Conservation (phyloP, 2,797 vertebrate species). For the Acropternis orthonyx region DNA sequence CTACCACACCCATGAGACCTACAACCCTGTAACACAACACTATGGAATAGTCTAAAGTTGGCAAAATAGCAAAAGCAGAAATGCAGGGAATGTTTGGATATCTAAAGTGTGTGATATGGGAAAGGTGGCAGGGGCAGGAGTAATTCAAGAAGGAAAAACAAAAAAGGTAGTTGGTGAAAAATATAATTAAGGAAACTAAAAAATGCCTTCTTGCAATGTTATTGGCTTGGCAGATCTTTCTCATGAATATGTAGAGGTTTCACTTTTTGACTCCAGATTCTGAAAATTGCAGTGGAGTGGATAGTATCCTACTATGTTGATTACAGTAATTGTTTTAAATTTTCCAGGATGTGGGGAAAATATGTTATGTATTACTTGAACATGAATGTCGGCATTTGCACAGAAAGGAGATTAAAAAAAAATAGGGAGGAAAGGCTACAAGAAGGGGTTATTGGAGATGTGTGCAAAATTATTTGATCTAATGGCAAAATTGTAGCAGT, state of each 20-base stretch:
- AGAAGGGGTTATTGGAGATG: background rate
- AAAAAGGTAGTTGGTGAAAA: background rate
- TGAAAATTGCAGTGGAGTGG: background rate
- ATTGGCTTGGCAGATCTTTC: background rate
- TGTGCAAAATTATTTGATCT: background rate
- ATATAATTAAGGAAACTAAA: background rate
- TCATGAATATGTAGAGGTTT: background rate
- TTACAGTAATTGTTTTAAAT: background rate
- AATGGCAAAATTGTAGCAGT: background rate
- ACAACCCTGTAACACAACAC: too few relatives aligned
- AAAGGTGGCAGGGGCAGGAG: background rate
- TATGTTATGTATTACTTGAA: background rate
- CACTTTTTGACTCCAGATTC: background rate
- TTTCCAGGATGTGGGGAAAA: background rate
- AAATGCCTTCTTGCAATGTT: background rate
- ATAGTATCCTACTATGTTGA: background rate
- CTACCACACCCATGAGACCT: too few relatives aligned
- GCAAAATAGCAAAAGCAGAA: background rate
- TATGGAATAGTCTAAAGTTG: too few relatives aligned
- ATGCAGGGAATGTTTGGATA: rapidly evolving
- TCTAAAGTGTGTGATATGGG: background rate
- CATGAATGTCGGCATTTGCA: rapidly evolving
- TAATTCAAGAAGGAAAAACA: background rate
- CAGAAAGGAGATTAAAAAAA: background rate
- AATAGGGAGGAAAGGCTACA: too few relatives aligned